Evolutionary conservation across 2,888 invertebrate genomes (phyloP), one percentile per base, ranked within the genome.

Genomic region (Homarus gammarus): DNA sequence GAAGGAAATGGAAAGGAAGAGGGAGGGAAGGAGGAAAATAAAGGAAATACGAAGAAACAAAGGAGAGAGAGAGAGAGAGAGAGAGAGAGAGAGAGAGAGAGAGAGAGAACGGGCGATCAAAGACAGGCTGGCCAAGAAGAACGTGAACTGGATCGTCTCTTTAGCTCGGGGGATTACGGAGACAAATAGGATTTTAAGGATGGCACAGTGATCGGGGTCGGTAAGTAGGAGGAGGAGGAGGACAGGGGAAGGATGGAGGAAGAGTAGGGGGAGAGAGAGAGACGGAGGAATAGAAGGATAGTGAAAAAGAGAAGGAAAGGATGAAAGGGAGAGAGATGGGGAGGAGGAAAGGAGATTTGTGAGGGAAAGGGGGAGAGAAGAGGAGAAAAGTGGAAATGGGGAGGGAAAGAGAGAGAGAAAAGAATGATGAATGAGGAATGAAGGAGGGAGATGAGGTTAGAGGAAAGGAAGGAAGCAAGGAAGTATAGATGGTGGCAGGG

Each of bases 111-210:
- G 49, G 49, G 49, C 8, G 49, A 56, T 56, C 56, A 56, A 56
- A 56, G 15, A 56, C 56, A 56, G 56, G 15, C 5, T 10, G 18
- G 56, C 15, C 15, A n/a, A 10, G 15, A 56, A 22, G 3, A 56
- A 56, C 56, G 56, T 22, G 56, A 22, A 56, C 56, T 56, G 56
- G 56, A 56, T 56, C 56, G 56, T 22, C 56, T 15, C 49, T 49
- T 56, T 56, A 56, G 56, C 15, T 3, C 22, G 56, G 56, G 22
- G 56, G 56, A 56, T 56, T 56, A 56, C 56, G 56, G 3, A 22
- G 56, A 56, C 56, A 56, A 56, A 56, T 56, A 56, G 56, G 56
- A 56, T 56, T 56, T 56, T 56, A 22, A 56, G 18, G 56, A 56
- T 56, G 56, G 56, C 56, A 10, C 56, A 22, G 12, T 56, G 56